These are phyloP conservation scores for Carlito syrichta DNA, from an alignment of 2,113 vertebrate genomes.

Conservation along the genomic window DNA sequence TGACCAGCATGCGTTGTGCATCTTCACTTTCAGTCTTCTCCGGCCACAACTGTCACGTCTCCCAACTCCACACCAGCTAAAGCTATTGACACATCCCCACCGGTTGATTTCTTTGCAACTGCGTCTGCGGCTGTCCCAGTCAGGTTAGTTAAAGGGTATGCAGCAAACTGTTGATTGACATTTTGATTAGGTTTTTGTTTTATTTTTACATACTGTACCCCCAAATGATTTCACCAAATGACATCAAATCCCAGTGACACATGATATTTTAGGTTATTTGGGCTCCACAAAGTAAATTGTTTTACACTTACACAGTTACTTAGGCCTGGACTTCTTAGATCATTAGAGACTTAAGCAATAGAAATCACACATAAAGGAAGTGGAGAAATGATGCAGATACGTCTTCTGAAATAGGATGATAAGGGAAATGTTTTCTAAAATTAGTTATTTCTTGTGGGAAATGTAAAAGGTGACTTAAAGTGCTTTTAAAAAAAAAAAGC, in stretches of 20 bases:
- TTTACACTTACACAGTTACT: neutral
- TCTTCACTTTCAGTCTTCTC: slow-evolving; percentile 86
- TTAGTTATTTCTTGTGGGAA: neutral
- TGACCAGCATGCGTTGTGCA: slow-evolving; percentile 54
- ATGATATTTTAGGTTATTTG: neutral
- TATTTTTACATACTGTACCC: neutral
- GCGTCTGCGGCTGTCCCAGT: slow-evolving; percentile 82
- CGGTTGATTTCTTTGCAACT: slow-evolving; percentile 92
- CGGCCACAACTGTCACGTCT: slow-evolving; percentile 89
- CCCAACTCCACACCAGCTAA: slow-evolving; percentile 94
- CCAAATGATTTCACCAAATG: neutral
- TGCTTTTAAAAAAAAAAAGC: neutral
- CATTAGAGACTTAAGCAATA: neutral
- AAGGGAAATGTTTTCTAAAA: neutral
- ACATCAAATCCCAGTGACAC: neutral
- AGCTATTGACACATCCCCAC: slow-evolving; percentile 91
- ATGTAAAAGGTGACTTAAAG: neutral
- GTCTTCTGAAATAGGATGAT: neutral
- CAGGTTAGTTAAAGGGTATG: slow-evolving; percentile 78
- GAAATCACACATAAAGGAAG: neutral
- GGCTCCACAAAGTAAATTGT: neutral
- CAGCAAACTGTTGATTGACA: neutral
- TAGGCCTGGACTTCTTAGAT: neutral
- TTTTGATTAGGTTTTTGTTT: neutral
- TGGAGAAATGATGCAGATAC: neutral